Base-by-base conservation (phyloP, 1,140 invertebrate genomes). In the Heliconius himera region DNA sequence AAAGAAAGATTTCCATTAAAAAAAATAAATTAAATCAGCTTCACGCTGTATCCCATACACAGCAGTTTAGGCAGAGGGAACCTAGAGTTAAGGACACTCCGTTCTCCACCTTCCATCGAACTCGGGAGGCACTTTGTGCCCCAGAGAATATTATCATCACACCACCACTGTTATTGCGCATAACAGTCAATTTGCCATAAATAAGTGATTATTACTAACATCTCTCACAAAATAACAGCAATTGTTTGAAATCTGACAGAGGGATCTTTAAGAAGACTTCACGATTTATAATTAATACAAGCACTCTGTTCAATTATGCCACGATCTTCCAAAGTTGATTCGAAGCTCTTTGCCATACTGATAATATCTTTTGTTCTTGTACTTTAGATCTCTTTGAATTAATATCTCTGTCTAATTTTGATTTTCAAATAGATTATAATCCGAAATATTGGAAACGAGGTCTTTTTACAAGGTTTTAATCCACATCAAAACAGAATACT, bases 311-410 rank as follows among this genome's bases (percentile, higher is more conserved):
- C 29, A 66, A 66, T 66, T 66, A 66, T 66, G 60, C 60, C 60
- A 66, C 60, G 26, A 66, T 29, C 60, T 29, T 66, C 60, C 13
- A 29, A 66, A 66, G 26, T 66, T 66, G 60, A 26, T 22, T 66
- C 60, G 60, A 16, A 66, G 60, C 60, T 66, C 60, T 66, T 66
- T 66, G 60, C 60, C 9, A 66, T 66, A 66, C 22, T 66, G 60
- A 66, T 66, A 66, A 29, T 22, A 66, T 11, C 60, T 66, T 66
- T 66, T 66, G 60, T 66, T 66, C 26, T 66, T 13, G 11, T 29
- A 11, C 2, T 66, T n/a, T 16, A 66, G 60, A 66, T 66, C 60
- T 66, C 22, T 66, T 66, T 66, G 60, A 66, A 26, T 66, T 66
- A 29, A 66, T 66, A 66, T 66, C 56, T 66, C 1, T 66, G 22